Evolutionary conservation across 2,797 vertebrate species (phyloP).

Genomic region (Lerista edwardsae): DNA sequence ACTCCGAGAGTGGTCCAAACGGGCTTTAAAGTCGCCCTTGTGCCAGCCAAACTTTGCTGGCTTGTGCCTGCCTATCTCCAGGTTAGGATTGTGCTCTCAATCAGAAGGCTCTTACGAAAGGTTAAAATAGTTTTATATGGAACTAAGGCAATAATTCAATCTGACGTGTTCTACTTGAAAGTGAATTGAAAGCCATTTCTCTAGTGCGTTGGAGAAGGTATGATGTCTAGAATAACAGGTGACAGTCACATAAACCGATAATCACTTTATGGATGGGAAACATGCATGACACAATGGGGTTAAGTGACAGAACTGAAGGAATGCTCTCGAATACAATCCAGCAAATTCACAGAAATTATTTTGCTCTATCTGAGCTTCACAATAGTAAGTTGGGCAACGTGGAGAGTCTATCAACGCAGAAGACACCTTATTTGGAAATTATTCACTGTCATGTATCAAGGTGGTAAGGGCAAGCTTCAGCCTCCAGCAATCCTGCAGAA

Average conservation of each 20-base stretch:
- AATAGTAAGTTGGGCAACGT: background rate
- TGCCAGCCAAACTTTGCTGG: no score
- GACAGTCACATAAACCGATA: background rate
- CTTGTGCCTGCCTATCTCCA: no score
- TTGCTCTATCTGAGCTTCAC: background rate
- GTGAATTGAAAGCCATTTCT: background rate
- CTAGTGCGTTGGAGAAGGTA: background rate
- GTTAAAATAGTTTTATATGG: background rate
- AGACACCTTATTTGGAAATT: background rate
- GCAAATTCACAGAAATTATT: background rate
- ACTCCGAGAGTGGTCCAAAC: no score
- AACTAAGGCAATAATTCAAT: background rate
- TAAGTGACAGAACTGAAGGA: background rate
- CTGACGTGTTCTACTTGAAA: accelerated
- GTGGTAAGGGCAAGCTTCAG: background rate
- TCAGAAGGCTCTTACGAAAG: background rate
- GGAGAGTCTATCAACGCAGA: background rate
- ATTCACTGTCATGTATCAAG: background rate
- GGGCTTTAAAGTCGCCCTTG: no score
- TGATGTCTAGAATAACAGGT: background rate
- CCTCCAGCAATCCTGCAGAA: background rate
- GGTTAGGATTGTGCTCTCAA: no score
- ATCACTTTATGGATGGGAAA: background rate
- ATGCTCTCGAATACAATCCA: constrained; percentile 20
- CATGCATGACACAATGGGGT: background rate